Evolutionary conservation across 2,888 invertebrate genomes (phyloP).

Genomic region (Cryptocheilus praepositus): DNA sequence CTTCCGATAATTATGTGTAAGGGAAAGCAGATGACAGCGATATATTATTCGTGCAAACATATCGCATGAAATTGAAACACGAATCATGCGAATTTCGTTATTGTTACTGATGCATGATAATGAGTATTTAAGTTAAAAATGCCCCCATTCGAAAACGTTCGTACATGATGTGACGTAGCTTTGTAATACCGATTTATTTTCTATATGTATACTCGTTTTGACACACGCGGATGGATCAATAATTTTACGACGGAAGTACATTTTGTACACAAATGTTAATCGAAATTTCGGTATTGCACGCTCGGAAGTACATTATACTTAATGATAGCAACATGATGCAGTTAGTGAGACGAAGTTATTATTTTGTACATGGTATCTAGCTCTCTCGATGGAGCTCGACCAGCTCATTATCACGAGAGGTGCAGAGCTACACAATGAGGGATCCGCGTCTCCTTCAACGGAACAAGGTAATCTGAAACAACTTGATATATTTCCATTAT

Average conservation of each 20-base stretch:
- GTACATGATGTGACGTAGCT: no score
- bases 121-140: no score
- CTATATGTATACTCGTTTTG: no score
- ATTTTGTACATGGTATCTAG: constrained; percentile 77
- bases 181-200: no score
- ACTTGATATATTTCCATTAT: neutral
- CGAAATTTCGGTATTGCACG: constrained; percentile 33
- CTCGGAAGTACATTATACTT: constrained; percentile 38
- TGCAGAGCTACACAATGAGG: constrained; percentile 79
- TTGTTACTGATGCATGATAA: no score
- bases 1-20: constrained; percentile 4
- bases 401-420: constrained; percentile 80
- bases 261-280: no score
- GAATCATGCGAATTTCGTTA: no score
- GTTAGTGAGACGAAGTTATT: constrained; percentile 72
- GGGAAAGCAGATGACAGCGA: neutral
- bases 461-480: constrained; percentile 69
- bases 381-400: constrained; percentile 81
- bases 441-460: constrained; percentile 74
- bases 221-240: no score
- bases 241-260: no score
- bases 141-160: no score
- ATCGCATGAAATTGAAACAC: no score
- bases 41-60: neutral
- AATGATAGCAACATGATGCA: constrained; percentile 40